Base-by-base conservation (phyloP, 92 coral and sea anemone species). In the Desmophyllum pertusum region DNA sequence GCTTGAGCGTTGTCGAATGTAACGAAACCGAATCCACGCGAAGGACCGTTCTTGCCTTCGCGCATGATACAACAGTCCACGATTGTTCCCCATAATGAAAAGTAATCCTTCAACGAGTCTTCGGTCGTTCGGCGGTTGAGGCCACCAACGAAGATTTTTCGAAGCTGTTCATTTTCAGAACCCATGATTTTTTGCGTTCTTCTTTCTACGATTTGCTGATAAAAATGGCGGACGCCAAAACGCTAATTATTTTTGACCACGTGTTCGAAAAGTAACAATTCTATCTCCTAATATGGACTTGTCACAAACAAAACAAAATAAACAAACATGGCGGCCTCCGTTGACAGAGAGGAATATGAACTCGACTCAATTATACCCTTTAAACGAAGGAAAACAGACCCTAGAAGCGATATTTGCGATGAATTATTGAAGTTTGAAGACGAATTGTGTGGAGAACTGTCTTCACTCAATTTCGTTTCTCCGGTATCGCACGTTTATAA, bases 1-100 rank as follows among this genome's bases (percentile, higher is more conserved):
- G 95, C 93, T 69, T 89, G 70, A 10, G 98, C 86, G 23, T 86
- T 90, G 33, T 92, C 93, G 80, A 87, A 97, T 39, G 99, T 97
- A 23, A 97, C 98, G 83, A 97, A 97, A 3, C 99, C 99, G 79
- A 97, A 97, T 15, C 99, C 99, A 42, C 99, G 95, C 62, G 99
- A 97, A 25, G 91, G 90, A 41, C 90, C 93, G 43, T 87, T 90
- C 52, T 91, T 91, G 1, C 91, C 89, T 18, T 84, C 89, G 62
- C 95, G 92, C 99, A 97, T 97, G 40, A 97, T 92, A 33, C 94
- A 94, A 66, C 98, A 95, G 72, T 97, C 99, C 2, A 97, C 98
- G 77, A 91, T 90, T 33, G 91, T 95, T 57, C 99, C 99, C 99
- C 99, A 97, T 25, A 85, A 73, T 25, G 99, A 97, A 79, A 97